These are phyloP conservation scores for Lasioglossum leucozonium DNA, from an alignment of 2,888 invertebrate species.

Conservation along the genomic window DNA sequence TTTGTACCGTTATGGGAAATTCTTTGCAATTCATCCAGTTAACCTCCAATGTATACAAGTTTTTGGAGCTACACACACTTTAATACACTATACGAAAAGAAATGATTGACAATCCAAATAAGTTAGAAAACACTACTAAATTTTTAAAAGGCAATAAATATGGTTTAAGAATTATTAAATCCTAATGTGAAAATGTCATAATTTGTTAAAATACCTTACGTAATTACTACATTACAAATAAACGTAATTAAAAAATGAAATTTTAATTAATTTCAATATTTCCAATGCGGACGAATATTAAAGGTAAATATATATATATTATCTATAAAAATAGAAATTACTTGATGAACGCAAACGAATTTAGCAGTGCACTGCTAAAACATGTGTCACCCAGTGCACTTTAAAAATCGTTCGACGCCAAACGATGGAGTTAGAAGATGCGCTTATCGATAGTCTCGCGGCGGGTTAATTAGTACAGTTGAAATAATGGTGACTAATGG, in stretches of 20 bases:
- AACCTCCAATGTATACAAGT: neutral
- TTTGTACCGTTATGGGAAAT: neutral
- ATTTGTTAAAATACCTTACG: neutral
- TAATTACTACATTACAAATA: neutral
- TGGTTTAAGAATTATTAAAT: neutral
- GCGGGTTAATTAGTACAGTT: conserved; percentile 48
- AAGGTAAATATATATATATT: neutral
- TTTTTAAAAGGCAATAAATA: neutral
- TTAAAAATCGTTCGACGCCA: conserved; percentile 10
- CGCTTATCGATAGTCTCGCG: conserved; percentile 25
- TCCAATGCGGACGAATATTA: neutral
- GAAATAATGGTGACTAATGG: conserved; percentile 46
- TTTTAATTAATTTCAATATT: neutral
- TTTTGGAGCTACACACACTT: neutral
- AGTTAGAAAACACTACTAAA: neutral
- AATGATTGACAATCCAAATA: neutral
- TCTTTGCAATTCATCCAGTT: neutral
- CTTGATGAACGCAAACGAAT: neutral
- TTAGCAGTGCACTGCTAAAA: neutral
- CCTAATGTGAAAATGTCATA: neutral
- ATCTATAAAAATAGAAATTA: neutral
- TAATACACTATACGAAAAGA: neutral
- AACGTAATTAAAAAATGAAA: neutral
- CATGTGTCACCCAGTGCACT: neutral
- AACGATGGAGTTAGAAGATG: conserved; percentile 5